Percentiles rank a stretch among this genome's conserved stretches.
phyloP scores from a whole-genome alignment of 2,888 invertebrate genomes.

The Caenorhabditis afra region DNA sequence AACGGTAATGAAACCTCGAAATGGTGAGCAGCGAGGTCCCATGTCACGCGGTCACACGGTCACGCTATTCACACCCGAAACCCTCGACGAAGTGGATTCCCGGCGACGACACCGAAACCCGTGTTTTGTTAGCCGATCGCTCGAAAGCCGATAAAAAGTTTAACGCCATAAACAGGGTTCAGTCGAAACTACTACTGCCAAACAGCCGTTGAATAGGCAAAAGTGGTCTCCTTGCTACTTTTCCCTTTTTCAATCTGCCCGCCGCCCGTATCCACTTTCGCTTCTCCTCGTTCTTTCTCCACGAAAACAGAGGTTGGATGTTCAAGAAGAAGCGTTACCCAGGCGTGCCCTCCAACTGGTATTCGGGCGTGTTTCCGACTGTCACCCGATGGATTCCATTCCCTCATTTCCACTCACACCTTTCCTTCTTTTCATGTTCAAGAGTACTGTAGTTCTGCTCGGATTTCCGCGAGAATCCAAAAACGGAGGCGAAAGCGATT shows the following conservation, averaged over 20 bases:
- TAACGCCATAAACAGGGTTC: conserved; percentile 23
- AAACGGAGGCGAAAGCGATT: not conserved
- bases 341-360: not conserved
- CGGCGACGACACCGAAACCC: too few relatives aligned
- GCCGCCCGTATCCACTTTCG: not conserved
- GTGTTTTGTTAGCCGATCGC: too few relatives aligned
- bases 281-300: not conserved
- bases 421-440: too few relatives aligned
- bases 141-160: conserved; percentile 24
- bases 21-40: too few relatives aligned
- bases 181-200: not conserved
- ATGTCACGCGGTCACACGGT: too few relatives aligned
- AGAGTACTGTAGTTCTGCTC: too few relatives aligned
- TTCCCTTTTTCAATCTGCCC: not conserved
- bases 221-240: not conserved
- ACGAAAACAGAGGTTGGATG: not conserved
- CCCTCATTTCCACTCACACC: too few relatives aligned
- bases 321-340: not conserved
- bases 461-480: not conserved
- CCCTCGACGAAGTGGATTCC: too few relatives aligned
- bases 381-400: too few relatives aligned
- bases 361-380: not conserved
- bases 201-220: not conserved
- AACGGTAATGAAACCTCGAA: too few relatives aligned
- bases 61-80: too few relatives aligned